A percentile compares a stretch with the other conserved stretches of the same genome.
Evolutionary conservation across 2,797 vertebrate genomes (phyloP).

Genomic region (Parambassis ranga): DNA sequence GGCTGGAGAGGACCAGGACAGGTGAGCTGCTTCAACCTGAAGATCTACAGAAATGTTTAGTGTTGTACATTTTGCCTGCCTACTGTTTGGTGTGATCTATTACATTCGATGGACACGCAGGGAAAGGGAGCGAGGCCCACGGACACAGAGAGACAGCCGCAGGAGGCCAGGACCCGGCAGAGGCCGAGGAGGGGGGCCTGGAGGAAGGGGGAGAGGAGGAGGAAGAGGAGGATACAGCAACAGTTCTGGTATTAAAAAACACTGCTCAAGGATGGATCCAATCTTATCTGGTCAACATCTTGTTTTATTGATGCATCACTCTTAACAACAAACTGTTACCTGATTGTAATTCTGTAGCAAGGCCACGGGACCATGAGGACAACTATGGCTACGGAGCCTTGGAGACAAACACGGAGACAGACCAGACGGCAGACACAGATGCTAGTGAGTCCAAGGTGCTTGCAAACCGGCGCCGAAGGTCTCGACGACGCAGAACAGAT

Average conservation of each 20-base stretch:
- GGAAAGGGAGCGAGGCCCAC: constrained; percentile 76
- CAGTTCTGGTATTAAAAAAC: constrained; percentile 88
- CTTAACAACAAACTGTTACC: neutral
- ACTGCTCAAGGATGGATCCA: neutral
- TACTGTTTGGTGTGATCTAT: neutral
- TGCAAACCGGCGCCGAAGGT: constrained; percentile 90
- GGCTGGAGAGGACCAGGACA: constrained; percentile 89
- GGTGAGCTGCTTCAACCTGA: constrained; percentile 36
- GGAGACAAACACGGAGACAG: constrained; percentile 93
- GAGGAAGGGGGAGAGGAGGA: constrained; percentile 88
- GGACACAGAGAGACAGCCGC: constrained; percentile 84
- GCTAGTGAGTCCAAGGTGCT: constrained; percentile 93
- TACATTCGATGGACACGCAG: constrained; percentile 36
- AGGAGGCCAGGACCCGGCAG: constrained; percentile 85
- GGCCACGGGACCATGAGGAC: constrained; percentile 88
- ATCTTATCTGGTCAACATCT: neutral
- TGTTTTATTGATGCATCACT: neutral
- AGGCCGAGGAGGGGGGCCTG: constrained; percentile 88
- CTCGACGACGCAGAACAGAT: constrained; percentile 94
- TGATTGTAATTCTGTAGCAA: constrained; percentile 66
- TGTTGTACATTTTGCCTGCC: neutral
- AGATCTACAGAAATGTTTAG: neutral
- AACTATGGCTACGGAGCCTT: constrained; percentile 86
- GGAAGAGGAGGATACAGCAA: constrained; percentile 86
- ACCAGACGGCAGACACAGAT: constrained; percentile 97